Base-by-base conservation (phyloP, 1,140 invertebrate species). In the Cyclina sinensis region DNA sequence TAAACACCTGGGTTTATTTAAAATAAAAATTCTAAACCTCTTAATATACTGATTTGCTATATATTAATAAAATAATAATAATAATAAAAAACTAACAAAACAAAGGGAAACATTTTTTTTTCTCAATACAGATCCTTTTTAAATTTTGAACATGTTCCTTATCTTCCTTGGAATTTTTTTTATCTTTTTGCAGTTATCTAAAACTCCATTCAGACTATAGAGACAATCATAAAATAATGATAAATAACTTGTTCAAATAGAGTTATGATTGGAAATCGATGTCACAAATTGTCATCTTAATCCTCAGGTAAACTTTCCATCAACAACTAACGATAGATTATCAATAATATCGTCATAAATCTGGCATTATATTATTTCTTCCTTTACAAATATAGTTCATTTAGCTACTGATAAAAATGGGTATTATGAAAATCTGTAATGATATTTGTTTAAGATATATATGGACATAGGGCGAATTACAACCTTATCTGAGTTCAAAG, bases 331-430 rank as follows among this genome's bases (percentile, higher is more conserved):
- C 4, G 39, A 74, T 46, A 48, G 70, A 74, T 74, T 74, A 43
- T 74, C 70, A 74, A 74, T 74, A 74, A 74, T n/a, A 48, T 39
- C 9, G n/a, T 27, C 16, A 12, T 48, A 46, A 74, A 74, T 48
- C 70, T 48, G 37, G 14, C 24, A 9, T 74, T 43, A 18, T 62
- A 62, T 62, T 39, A 46, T 27, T 27, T 46, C 39, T 74, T 46
- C 70, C 39, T 74, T 74, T 48, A 74, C 39, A 74, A 74, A 74
- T 74, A 74, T 74, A 48, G 70, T 48, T 43, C 35, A 74, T 21
- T 62, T 62, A 21, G 57, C 7, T 27, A 62, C 57, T 62, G 57
- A 62, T 62, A 62, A 62, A 27, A 27, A 3, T 43, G 1, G 14
- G 14, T 7, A 62, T 62, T 62, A 62, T 62, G 57, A 27, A 74